phyloP scores from a whole-genome alignment of 2,797 vertebrate species.

The Decapterus maruadsi region DNA sequence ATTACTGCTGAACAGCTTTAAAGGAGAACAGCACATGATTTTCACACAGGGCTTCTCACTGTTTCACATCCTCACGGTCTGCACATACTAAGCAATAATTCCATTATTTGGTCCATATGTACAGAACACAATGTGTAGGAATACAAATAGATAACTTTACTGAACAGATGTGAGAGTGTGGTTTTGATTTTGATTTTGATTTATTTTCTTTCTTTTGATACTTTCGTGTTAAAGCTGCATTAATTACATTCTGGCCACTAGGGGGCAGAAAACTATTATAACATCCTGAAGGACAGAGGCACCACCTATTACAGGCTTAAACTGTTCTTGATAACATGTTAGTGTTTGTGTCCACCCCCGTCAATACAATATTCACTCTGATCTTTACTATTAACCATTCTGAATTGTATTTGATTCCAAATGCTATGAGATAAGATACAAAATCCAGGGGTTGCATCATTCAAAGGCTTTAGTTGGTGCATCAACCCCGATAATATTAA shows the following conservation, averaged over 20 bases:
- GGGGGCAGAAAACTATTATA: neutral
- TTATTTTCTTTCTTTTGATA: neutral
- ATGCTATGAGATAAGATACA: neutral
- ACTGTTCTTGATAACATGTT: neutral
- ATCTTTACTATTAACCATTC: neutral
- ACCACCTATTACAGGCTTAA: neutral
- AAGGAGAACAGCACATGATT: slow-evolving; percentile 47
- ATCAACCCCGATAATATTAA: too few relatives aligned
- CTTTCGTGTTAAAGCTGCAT: neutral
- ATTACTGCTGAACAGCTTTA: slow-evolving; percentile 75
- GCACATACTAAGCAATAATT: slow-evolving; percentile 46
- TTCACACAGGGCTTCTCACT: slow-evolving; percentile 19
- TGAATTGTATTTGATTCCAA: neutral
- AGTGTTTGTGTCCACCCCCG: too few relatives aligned
- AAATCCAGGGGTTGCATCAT: too few relatives aligned
- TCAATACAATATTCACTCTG: neutral
- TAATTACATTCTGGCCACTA: neutral
- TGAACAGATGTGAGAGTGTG: neutral
- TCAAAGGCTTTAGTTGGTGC: too few relatives aligned
- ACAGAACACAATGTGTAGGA: neutral
- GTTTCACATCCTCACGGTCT: slow-evolving; percentile 20
- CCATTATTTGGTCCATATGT: slow-evolving; percentile 1
- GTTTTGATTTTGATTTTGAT: neutral
- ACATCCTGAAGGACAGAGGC: neutral
- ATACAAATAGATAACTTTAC: slow-evolving; percentile 8